Evolutionary conservation across 1,140 invertebrate species (phyloP), one percentile per base, ranked within the genome.

Genomic region (Drosophila asahinai): DNA sequence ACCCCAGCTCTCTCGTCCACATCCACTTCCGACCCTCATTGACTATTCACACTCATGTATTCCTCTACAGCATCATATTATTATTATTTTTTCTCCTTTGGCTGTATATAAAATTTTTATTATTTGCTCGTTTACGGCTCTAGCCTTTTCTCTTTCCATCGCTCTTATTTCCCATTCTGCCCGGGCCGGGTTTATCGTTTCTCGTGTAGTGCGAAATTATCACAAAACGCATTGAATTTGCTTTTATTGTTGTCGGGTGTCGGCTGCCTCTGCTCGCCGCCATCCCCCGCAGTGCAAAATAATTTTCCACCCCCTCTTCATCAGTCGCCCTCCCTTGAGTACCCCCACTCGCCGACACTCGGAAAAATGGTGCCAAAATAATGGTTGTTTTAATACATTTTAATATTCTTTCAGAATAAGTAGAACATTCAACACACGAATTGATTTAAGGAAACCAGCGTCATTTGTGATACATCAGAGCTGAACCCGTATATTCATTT

Each of bases 11-110:
- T 43, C 60, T 27, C 49, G 11, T 15, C 48, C 57, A n/a, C 58
- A 0, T 59, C 57, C 64, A 40, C 77, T 49, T 77, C 65, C 77
- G 54, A 70, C 54, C 71, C 82, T 86, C 80, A 86, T 91, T 90
- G 82, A 83, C 90, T 86, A 86, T 92, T 92, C 89, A 86, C 89
- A 91, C 89, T 83, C 83, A 55, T 90, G 84, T 91, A 77, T 83
- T 67, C 76, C 71, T 79, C 62, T 48, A 57, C 65, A 43, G 62
- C 61, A n/a, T 40, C 60, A 59, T 74, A 70, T 45, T 70, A 66
- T 64, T 77, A 74, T 66, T 82, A 55, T 91, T 70, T 90, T 54
- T 63, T 59, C 70, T 51, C 54, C 58, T 60, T 65, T 40, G 52
- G 57, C 51, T 57, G 51, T 47, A 79, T 76, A 89, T 79, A 79